Evolutionary conservation across 2,113 vertebrate species (phyloP).

Genomic region (Leucopternis melanops): DNA sequence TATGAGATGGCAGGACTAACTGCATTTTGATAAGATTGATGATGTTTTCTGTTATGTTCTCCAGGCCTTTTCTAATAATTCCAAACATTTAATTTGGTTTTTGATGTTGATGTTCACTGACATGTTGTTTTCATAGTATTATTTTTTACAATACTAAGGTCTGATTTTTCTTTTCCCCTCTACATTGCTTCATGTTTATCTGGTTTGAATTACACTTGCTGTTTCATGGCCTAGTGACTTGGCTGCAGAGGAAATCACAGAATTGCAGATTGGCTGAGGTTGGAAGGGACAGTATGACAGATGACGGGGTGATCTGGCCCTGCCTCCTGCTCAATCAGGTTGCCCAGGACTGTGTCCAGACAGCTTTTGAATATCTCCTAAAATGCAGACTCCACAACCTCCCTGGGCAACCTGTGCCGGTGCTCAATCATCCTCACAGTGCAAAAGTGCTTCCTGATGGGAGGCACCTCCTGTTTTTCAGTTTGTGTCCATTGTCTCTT

Average conservation of each 20-base stretch:
- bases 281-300: not conserved
- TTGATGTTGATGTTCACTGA: not conserved
- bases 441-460: not conserved
- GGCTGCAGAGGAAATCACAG: not conserved
- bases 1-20: not conserved
- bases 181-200: not conserved
- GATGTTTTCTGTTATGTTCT: not conserved
- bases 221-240: not conserved
- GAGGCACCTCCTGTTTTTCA: not conserved
- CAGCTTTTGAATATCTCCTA: not conserved
- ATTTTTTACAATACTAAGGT: not conserved
- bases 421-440: not conserved
- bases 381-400: not conserved
- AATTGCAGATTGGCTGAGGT: not conserved
- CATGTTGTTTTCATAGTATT: not conserved
- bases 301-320: not conserved
- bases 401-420: not conserved
- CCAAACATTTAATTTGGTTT: not conserved
- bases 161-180: not conserved
- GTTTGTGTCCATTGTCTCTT: not conserved
- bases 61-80: not conserved
- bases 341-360: not conserved
- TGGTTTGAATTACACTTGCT: not conserved
- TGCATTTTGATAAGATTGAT: not conserved
- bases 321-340: not conserved